These are phyloP conservation scores for Solen grandis DNA, from an alignment of 1,140 invertebrate species.

Conservation along the genomic window DNA sequence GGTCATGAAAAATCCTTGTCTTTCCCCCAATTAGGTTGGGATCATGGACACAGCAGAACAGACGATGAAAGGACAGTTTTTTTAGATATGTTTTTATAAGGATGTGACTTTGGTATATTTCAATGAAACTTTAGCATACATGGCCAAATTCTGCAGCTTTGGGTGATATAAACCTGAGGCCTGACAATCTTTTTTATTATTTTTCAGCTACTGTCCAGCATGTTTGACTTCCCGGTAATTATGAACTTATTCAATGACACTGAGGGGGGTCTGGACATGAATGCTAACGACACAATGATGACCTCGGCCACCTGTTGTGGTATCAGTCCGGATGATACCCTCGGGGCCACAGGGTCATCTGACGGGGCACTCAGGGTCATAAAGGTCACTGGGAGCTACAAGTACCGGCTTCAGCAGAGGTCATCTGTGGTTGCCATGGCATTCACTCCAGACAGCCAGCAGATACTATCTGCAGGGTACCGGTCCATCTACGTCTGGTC, in stretches of 20 bases:
- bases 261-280: slow-evolving; percentile 15
- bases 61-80: no score
- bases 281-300: slow-evolving; percentile 68
- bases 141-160: neutral
- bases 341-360: slow-evolving; percentile 59
- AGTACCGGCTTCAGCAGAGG: slow-evolving; percentile 63
- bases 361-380: slow-evolving; percentile 69
- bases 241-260: slow-evolving; percentile 40
- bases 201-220: slow-evolving; percentile 63
- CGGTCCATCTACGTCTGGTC: slow-evolving; percentile 70
- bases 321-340: slow-evolving; percentile 63
- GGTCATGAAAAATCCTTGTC: no score
- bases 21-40: no score
- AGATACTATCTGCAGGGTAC: slow-evolving; percentile 64
- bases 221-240: slow-evolving; percentile 70
- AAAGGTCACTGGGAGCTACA: slow-evolving; percentile 58
- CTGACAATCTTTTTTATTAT: neutral
- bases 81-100: no score
- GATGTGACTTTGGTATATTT: no score
- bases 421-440: slow-evolving; percentile 56
- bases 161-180: neutral
- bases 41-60: no score
- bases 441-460: slow-evolving; percentile 63
- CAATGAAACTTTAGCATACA: no score
- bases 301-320: slow-evolving; percentile 50